Evolutionary conservation across 2,888 invertebrate species (phyloP).

Genomic region (Macaria liturata): DNA sequence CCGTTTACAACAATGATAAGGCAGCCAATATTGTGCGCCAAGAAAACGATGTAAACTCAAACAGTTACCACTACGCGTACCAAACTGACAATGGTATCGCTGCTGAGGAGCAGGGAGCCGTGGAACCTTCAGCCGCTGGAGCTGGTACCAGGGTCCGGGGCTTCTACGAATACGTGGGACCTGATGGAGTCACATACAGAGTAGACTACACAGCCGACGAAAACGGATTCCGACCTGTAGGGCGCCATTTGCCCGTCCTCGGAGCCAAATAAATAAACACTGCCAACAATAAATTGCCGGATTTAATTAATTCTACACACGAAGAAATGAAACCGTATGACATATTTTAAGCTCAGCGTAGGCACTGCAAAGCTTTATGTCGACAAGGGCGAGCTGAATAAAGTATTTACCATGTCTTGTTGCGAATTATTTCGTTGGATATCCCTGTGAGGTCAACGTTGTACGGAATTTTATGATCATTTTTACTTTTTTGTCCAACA

Average conservation of each 20-base stretch:
- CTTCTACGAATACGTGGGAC: conserved; percentile 87
- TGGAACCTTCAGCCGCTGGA: conserved; percentile 76
- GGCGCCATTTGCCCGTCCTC: conserved; percentile 75
- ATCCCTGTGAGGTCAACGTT: conserved; percentile 24
- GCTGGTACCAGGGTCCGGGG: conserved; percentile 85
- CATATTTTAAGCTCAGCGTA: too few species aligned
- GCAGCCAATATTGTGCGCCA: conserved; percentile 82
- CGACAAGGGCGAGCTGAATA: conserved; percentile 10
- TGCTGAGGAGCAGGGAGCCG: conserved; percentile 84
- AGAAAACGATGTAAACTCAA: conserved; percentile 72
- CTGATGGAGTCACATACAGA: conserved; percentile 82
- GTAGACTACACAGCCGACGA: conserved; percentile 85
- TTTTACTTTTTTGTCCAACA: conserved; percentile 19
- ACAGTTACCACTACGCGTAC: conserved; percentile 84
- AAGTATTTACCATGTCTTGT: conserved; percentile 7
- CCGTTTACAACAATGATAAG: conserved; percentile 63
- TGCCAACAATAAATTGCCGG: too few species aligned
- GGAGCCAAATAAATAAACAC: conserved; percentile 26
- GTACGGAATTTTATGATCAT: conserved; percentile 17
- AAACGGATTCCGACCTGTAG: conserved; percentile 81
- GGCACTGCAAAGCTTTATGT: too few species aligned
- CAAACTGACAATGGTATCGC: conserved; percentile 87
- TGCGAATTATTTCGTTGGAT: conserved; percentile 12
- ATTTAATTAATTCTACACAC: too few species aligned
- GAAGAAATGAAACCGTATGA: too few species aligned